phyloP scores from a whole-genome alignment of 2,113 vertebrate genomes.

The Toxotes chatareus region DNA sequence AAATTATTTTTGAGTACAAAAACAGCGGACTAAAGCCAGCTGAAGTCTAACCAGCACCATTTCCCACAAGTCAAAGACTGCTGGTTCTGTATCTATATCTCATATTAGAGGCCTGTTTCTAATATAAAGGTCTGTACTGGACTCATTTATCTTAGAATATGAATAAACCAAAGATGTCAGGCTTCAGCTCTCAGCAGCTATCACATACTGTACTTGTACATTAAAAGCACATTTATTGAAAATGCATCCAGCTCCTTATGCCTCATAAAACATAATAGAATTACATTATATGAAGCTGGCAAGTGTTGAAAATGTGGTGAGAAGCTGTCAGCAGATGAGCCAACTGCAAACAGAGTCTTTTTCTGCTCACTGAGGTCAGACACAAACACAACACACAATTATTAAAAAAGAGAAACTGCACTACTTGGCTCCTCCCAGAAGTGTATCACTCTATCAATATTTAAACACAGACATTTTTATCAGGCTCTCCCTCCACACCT shows the following conservation, averaged over 20 bases:
- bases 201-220: too few relatives aligned
- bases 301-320: neutral
- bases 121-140: too few relatives aligned
- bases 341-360: neutral
- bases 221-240: neutral
- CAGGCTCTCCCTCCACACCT: constrained; percentile 2
- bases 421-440: neutral
- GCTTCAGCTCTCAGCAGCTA: too few relatives aligned
- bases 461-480: constrained; percentile 42
- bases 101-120: too few relatives aligned
- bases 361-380: neutral
- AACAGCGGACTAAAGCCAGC: too few relatives aligned
- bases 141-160: too few relatives aligned
- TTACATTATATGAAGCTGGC: too few relatives aligned
- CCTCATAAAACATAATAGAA: neutral
- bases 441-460: constrained; percentile 33
- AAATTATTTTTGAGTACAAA: too few relatives aligned
- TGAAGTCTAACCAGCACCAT: too few relatives aligned
- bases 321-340: neutral
- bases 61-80: too few relatives aligned
- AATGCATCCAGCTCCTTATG: neutral
- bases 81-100: too few relatives aligned
- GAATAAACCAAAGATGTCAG: too few relatives aligned
- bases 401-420: neutral
- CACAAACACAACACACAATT: neutral